These are phyloP conservation scores for Alectoris magna DNA, from an alignment of 2,797 vertebrate genomes.

Conservation along the genomic window DNA sequence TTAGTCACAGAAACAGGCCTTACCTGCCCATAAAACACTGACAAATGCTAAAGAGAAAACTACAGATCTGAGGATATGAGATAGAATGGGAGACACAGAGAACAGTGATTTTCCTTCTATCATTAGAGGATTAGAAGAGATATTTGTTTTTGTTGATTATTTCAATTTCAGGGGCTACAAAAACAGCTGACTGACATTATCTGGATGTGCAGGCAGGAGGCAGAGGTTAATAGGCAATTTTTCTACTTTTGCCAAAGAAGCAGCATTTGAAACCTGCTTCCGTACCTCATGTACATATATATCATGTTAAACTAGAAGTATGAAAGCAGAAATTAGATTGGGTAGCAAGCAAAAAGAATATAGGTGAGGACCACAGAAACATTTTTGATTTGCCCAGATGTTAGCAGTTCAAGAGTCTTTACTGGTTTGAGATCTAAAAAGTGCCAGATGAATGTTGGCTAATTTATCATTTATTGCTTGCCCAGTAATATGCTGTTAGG, in stretches of 20 bases:
- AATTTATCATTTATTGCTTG: background rate
- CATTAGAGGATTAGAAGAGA: background rate
- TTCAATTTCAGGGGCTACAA: background rate
- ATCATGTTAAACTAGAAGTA: background rate
- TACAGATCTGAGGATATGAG: background rate
- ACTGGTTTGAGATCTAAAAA: background rate
- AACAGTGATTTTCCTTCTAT: constrained; percentile 10
- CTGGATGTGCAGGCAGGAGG: background rate
- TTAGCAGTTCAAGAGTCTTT: background rate
- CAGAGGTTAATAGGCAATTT: background rate
- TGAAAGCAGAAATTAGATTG: background rate
- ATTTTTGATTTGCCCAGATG: background rate
- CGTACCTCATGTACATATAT: too few relatives aligned
- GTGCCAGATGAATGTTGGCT: background rate
- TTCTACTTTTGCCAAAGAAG: background rate
- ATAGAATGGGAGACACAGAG: background rate
- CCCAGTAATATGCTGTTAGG: background rate
- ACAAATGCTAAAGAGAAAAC: constrained; percentile 38
- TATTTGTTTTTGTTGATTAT: background rate
- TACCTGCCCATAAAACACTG: too few relatives aligned
- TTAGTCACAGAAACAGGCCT: too few relatives aligned
- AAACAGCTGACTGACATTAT: background rate
- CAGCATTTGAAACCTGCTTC: background rate
- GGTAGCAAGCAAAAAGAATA: background rate
- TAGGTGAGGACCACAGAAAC: background rate